Evolutionary conservation across 1,140 invertebrate species (phyloP), one percentile per base, ranked within the genome.

Genomic region (Papilio dardanus): DNA sequence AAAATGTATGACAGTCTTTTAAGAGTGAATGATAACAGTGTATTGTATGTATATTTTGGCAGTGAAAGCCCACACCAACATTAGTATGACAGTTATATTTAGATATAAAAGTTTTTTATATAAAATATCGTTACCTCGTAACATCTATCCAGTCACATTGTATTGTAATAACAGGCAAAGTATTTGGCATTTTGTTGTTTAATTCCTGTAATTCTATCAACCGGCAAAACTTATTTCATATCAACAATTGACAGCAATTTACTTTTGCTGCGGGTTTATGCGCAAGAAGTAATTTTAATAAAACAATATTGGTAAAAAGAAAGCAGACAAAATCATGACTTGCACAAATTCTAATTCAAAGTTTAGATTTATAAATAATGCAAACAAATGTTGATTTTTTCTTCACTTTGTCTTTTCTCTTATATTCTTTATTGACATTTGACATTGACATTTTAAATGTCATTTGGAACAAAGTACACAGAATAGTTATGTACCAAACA

Each of bases 71-170:
- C 10, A 12, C 35, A 37, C 35, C 14, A 12, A 37, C 35, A 37
- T 10, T 37, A 12, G 12, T 12, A 37, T 37, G 35, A 37, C 5
- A 42, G 16, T n/a, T 42, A n/a, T n/a, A 46, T 6, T 14, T 19
- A 50, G 35, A 54, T 14, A 16, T 37, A 69, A 75, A 65, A 69
- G 10, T 30, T 5, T 14, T 62, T 40, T 68, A 33, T 68, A 54
- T 76, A 37, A 73, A 28, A 35, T 69, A 73, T 74, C 37, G 5
- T 73, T 87, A 93, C 93, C 88, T 91, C 74, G 94, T 77, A 71
- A 87, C 83, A 76, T 93, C 91, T 76, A 93, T 90, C 93, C 93
- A 94, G 81, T 94, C 92, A 73, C 89, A 89, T 76, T 94, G 92
- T 74, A 94, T 92, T 74, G 86, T 88, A 74, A 94, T 81, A 42